Evolutionary conservation across 2,888 invertebrate species (phyloP), one percentile per base, ranked within the genome.

Genomic region (Caenorhabditis zanzibari): DNA sequence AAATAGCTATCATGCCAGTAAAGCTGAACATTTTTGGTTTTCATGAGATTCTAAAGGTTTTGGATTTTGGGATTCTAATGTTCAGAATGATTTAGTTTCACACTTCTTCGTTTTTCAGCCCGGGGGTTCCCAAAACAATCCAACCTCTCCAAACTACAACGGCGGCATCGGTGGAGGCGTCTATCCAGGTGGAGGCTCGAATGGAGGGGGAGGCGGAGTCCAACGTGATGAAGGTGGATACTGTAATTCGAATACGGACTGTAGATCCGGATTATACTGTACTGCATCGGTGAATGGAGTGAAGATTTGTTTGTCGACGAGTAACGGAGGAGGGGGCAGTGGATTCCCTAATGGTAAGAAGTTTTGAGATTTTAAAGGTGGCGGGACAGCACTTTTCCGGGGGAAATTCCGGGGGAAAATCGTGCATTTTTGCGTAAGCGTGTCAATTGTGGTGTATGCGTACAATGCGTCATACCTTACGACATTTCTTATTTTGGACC

Each of bases 251-350:
- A 81, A 66, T 47, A n/a, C 16, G 1, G 75, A 84, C 26, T 84
- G 83, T 54, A 38, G 54, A 0, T 52, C 59, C 0, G 80, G 80
- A 16, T 61, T 80, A 28, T 66, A 73, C n/a, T 84, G 84, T 59
- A 81, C 73, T 2, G 64, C 76, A 4, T 68, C 68, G 19, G 84
- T 84, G 49, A 84, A 84, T 19, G 76, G 81, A 19, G 81, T 81
- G 2, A 81, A 76, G 35, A 84, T 84, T 16, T 84, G 84, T 69
- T 52, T 84, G 38, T 58, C 79, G 5, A 54, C 71, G 10, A 63
- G 52, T 49, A 72, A 72, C 56, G 69, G 69, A 16, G 59, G 73
- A 2, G 66, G 74, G 7, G 74, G 74, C 41, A 38, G 1, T 16
- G 81, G 74, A 24, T 69, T 28, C 16, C 66, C 80, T 12, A 61